Base-by-base conservation (phyloP, 1,140 invertebrate genomes). In the Microplitis demolitor region DNA sequence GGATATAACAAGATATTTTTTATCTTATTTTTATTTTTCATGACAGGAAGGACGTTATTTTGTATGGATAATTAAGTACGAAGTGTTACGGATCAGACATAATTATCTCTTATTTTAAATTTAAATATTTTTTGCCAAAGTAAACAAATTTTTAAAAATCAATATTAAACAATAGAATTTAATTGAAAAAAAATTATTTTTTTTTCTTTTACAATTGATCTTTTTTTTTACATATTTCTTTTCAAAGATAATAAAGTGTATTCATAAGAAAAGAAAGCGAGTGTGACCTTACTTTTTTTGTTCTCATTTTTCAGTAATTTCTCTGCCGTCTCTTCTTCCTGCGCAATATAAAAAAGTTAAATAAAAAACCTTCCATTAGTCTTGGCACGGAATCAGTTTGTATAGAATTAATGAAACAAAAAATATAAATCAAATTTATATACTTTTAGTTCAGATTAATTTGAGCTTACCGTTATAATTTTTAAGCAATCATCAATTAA, bases 201-300 rank as follows among this genome's bases (percentile, higher is more conserved):
- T 45, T 45, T 45, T 39, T 39, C 9, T 5, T 5, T 39, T 16
- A 54, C 53, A n/a, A 54, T 54, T 54, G 53, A 54, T 54, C 9
- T 34, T 39, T 14, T 11, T 62, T 62, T 34, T 31, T 24, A 24
- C 60, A 31, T 54, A 54, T 13, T 13, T 54, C 16, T n/a, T 54
- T 54, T 16, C 53, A 54, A 54, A n/a, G 53, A 54, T 54, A 54
- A 54, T 54, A 54, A 54, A 54, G 53, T 54, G 53, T 54, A 54
- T 54, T 54, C 16, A 51, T 53, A 24, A 39, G 53, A 68, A 68
- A 68, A 68, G 66, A 68, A 68, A 68, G 66, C 66, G 50, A 50
- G 24, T 11, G n/a, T 37, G 54, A 35, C 60, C 33, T 45, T 33
- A 45, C 35, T 39, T 62, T 58, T 13, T 56, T 14, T 56, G 53